Evolutionary conservation across 2,888 invertebrate genomes (phyloP), one percentile per base, ranked within the genome.

Genomic region (Morpho helenor): DNA sequence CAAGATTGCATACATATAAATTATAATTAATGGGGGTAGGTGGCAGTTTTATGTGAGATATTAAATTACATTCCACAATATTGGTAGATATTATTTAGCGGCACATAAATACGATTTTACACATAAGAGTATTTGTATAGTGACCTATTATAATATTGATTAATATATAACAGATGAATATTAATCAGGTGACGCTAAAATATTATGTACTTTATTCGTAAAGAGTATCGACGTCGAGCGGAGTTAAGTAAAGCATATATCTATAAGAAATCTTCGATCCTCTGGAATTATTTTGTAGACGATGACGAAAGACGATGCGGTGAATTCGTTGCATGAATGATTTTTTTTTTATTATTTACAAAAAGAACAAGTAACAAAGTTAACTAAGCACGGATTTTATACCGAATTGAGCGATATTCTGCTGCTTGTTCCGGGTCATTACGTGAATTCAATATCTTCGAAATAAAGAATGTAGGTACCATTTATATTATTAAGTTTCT

Each of bases 351-450:
- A 75, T 74, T 83, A 87, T 87, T 82, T 87, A 86, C 86, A 87
- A 76, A 76, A 70, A 77, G 72, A 71, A 70, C 74, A 41, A 75
- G 66, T 72, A 71, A 44, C 49, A 49, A 49, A 56, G 52, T 54
- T 55, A 55, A 55, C 49, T 48, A 42, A 56, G 48, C 49, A 56
- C 58, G 50, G 52, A 61, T 60, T 57, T 54, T 63, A 51, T 61
- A 63, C 60, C 62, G 56, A 72, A 73, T 74, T 83, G 83, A 84
- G 80, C 80, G 75, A 70, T 73, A 68, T 73, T 72, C 74, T 79
- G 82, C 80, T 79, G 63, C 79, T 68, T 79, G 82, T 83, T 81
- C 81, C 68, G 64, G 66, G 68, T 80, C 79, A 77, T 80, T 80
- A 80, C 79, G 73, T 79, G 82, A 83, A 85, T 85, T 82, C 80